Evolutionary conservation across 2,888 invertebrate species (phyloP), one percentile per base, ranked within the genome.

Genomic region (Epicampocera succincta): DNA sequence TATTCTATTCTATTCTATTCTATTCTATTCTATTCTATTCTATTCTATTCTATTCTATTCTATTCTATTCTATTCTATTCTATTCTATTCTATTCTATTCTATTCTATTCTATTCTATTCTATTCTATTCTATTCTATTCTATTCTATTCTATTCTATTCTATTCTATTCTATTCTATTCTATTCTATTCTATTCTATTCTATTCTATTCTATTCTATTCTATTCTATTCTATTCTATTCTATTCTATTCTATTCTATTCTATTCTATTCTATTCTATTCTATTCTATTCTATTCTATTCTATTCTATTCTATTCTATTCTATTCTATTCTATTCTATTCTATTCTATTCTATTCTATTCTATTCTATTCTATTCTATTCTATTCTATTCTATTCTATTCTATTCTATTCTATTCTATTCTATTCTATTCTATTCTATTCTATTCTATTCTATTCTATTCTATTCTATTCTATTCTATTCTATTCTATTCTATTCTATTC

Each of bases 321-420:
- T 46, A 72, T 72, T 69, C 40, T 21, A 54, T 69, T 54, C 38
- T 40, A 40, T n/a, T 50, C 42, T 50, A 72, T 54, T 61, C 72
- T 44, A 72, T 54, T 61, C 72, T 50, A 72, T 52, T 60, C 72
- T 44, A 72, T 54, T 50, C 72, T 50, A 72, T 54, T 61, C 72
- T 50, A 72, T 54, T 61, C 72, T 42, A 72, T 60, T 40, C 40
- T 60, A 40, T 60, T 38, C 19, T 60, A 40, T 60, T 40, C n/a
- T n/a, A n/a, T 52, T 60, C 72, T 50, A 60, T 54, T 61, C 72
- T 44, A 72, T 50, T 61, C 72, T 50, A 72, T 52, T 60, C 72
- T 44, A 72, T 54, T 61, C 72, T 50, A 72, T 54, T 61, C 72
- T 44, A 72, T 54, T 61, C 72, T 50, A 72, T 54, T 61, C 72